Conservation (phyloP, 2,797 vertebrate species). For the Smutsia gigantea region DNA sequence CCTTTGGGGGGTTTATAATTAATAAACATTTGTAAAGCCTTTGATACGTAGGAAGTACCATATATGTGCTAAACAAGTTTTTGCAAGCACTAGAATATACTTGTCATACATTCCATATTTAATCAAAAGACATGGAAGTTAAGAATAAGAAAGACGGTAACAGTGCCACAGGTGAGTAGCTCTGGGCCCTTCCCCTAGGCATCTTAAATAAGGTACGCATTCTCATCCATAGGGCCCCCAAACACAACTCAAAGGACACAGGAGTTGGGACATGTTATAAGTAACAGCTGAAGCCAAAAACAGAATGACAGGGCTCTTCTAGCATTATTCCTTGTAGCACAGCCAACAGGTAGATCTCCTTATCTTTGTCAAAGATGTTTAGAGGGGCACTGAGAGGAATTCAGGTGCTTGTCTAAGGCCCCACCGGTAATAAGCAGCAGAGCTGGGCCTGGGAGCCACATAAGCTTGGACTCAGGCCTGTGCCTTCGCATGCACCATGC, state of each 20-base stretch:
- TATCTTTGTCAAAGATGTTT: not conserved
- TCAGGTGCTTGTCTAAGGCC: not conserved
- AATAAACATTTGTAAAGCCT: constrained; percentile 77
- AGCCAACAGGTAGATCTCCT: not conserved
- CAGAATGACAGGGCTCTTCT: not conserved
- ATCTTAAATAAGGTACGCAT: not conserved
- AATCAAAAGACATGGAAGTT: not conserved
- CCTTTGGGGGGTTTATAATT: constrained; percentile 72
- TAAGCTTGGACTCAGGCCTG: not conserved
- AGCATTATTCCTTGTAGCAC: not conserved
- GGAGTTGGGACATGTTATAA: not conserved
- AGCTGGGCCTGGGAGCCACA: not conserved
- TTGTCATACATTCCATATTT: not conserved
- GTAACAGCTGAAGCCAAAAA: not conserved
- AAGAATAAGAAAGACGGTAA: not conserved
- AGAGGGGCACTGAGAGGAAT: not conserved
- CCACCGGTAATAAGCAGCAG: not conserved
- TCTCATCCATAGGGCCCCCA: not conserved
- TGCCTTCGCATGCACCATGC: not conserved
- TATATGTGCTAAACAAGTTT: constrained; percentile 47
- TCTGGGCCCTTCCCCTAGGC: not conserved
- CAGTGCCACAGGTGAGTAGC: not conserved
- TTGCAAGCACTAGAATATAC: not conserved
- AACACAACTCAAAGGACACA: not conserved
- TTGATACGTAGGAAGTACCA: constrained; percentile 55